Evolutionary conservation across 2,797 vertebrate species (phyloP).

Genomic region (Pelobates cultripes): DNA sequence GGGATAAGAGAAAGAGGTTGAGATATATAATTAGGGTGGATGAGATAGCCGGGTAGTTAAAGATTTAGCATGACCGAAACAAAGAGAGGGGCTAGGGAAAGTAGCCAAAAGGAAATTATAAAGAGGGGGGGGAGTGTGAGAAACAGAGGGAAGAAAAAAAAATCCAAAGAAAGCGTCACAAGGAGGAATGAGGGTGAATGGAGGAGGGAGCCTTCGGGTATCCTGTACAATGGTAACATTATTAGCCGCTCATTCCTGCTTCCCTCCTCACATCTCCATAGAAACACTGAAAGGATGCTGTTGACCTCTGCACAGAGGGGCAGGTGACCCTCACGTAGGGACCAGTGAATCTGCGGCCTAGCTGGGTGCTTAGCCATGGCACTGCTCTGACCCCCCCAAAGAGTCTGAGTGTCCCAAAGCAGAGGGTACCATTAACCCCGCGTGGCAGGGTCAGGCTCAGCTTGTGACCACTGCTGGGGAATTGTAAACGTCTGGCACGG

Average conservation of each 20-base stretch:
- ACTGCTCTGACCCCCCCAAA: background rate
- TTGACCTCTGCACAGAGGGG: conserved; percentile 2
- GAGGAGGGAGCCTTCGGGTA: conserved; percentile 2
- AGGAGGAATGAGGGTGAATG: too few relatives aligned
- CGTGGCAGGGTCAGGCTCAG: conserved; percentile 26
- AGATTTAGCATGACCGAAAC: background rate
- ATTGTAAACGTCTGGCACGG: background rate
- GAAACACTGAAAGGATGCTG: conserved; percentile 30
- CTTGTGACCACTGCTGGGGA: conserved; percentile 3
- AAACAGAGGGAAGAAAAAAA: conserved; percentile 24
- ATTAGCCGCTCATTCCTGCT: conserved; percentile 21
- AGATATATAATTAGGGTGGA: background rate
- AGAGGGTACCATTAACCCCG: conserved; percentile 16
- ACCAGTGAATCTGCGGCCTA: background rate
- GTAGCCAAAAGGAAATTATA: background rate
- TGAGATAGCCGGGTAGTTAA: background rate
- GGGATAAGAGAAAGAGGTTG: background rate
- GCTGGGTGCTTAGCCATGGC: background rate
- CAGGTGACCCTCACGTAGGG: conserved; percentile 25
- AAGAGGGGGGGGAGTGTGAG: conserved; percentile 24
- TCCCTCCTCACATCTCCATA: conserved; percentile 41
- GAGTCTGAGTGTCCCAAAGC: background rate
- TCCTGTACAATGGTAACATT: conserved; percentile 37
- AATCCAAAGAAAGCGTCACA: conserved; percentile 5
- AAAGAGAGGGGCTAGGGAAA: background rate